Evolutionary conservation across 2,888 invertebrate genomes (phyloP).

Genomic region (Sepioteuthis lessoniana): DNA sequence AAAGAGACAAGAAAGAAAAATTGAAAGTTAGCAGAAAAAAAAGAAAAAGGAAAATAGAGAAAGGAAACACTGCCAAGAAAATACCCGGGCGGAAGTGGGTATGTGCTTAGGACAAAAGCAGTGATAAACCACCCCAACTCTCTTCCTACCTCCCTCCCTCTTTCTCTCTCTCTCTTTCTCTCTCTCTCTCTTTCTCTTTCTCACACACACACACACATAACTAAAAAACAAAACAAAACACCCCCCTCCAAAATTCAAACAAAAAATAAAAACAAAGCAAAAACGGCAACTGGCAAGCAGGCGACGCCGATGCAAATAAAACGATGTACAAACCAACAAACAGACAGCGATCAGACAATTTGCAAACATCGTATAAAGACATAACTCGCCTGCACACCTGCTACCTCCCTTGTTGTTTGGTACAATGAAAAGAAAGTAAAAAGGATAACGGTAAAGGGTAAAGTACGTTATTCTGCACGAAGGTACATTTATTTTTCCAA

Average conservation of each 20-base stretch:
- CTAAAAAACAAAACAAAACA: too few relatives aligned
- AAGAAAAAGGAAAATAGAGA: neutral
- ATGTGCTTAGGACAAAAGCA: neutral
- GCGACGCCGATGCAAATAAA: neutral
- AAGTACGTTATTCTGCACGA: neutral
- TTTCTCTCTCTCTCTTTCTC: too few relatives aligned
- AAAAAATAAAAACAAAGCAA: neutral
- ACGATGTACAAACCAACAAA: neutral
- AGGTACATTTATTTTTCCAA: too few relatives aligned
- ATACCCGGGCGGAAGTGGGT: neutral
- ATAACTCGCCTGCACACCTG: neutral
- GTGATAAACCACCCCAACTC: neutral
- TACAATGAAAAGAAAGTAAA: neutral
- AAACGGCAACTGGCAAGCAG: neutral
- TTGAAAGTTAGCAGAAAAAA: neutral
- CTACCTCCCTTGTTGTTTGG: neutral
- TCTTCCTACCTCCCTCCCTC: too few relatives aligned
- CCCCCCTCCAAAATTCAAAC: too few relatives aligned
- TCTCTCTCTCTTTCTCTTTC: too few relatives aligned
- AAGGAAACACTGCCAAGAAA: neutral
- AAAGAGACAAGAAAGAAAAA: too few relatives aligned
- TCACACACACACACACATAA: too few relatives aligned
- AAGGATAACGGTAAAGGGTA: neutral
- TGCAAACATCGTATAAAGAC: constrained; percentile 20
- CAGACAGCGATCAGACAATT: constrained; percentile 6